Conservation (phyloP, 1,140 invertebrate species). For the Cyclargus thomasi region DNA sequence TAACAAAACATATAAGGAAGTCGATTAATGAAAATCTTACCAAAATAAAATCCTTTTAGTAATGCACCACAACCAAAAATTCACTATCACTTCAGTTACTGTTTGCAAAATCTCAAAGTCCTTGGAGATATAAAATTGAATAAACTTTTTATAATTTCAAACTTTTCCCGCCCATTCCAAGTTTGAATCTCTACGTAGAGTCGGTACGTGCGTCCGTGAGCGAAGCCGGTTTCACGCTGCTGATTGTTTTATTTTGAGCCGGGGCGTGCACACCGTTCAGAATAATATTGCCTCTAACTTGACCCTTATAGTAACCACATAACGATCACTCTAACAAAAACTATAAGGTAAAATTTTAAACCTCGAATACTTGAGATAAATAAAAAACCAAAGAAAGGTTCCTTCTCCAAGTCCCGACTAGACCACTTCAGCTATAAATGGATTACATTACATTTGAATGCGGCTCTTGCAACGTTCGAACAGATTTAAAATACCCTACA, state of each 20-base stretch:
- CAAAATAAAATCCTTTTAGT: not conserved
- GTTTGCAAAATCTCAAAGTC: too few relatives aligned
- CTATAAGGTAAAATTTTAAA: conserved; percentile 11
- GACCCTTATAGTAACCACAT: too few relatives aligned
- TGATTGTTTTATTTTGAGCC: conserved; percentile 62
- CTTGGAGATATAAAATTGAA: not conserved
- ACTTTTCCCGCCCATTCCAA: conserved; percentile 31
- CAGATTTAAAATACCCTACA: not conserved
- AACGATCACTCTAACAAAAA: too few relatives aligned
- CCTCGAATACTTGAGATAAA: conserved; percentile 32
- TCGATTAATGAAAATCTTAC: not conserved
- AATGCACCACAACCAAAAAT: not conserved
- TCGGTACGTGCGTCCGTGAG: conserved; percentile 46
- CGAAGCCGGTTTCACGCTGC: conserved; percentile 63
- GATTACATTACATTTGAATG: not conserved
- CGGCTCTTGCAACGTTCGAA: not conserved
- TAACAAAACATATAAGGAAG: too few relatives aligned
- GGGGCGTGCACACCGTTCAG: conserved; percentile 29
- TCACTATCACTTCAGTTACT: not conserved
- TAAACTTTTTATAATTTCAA: conserved; percentile 18
- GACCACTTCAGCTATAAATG: conserved; percentile 2
- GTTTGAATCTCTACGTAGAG: not conserved
- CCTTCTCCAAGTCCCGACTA: conserved; percentile 12
- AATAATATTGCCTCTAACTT: not conserved
- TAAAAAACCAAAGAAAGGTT: conserved; percentile 38